Percentiles rank a stretch among this genome's conserved stretches.
phyloP scores from a whole-genome alignment of 1,140 invertebrate genomes.

The Potamilus streckersoni region DNA sequence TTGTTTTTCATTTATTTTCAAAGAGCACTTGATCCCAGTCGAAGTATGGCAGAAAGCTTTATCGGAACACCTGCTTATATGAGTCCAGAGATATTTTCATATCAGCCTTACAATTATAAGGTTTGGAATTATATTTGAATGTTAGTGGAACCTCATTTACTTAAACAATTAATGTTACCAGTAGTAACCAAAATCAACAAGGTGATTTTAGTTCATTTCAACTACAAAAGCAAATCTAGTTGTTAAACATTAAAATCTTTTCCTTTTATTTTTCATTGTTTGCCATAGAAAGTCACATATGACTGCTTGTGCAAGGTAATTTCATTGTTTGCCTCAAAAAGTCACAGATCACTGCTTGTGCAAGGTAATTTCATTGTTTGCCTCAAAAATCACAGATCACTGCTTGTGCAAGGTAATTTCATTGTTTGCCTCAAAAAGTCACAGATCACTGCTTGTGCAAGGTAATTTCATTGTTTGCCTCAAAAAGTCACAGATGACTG shows the following conservation, averaged over 20 bases:
- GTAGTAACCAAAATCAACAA: too few relatives aligned
- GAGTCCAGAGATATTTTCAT: constrained; percentile 51
- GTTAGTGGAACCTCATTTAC: background rate
- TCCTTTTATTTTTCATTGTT: background rate
- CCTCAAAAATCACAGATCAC: background rate
- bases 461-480: background rate
- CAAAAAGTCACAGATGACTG: background rate
- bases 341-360: too few relatives aligned
- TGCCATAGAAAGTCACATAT: background rate
- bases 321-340: background rate
- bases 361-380: background rate
- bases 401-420: too few relatives aligned
- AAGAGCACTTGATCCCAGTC: constrained; percentile 42
- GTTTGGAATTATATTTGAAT: constrained; percentile 22
- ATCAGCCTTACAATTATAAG: constrained; percentile 51
- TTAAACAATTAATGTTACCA: too few relatives aligned
- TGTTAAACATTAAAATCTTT: background rate
- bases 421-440: background rate
- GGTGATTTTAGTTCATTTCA: background rate
- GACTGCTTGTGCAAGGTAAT: too few relatives aligned
- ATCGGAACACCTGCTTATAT: constrained; percentile 54
- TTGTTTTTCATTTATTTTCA: constrained; percentile 6
- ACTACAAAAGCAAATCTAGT: background rate
- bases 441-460: too few relatives aligned
- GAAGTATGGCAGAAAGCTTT: constrained; percentile 48